phyloP scores from a whole-genome alignment of 2,113 vertebrate species.

The Noturus placidus region DNA sequence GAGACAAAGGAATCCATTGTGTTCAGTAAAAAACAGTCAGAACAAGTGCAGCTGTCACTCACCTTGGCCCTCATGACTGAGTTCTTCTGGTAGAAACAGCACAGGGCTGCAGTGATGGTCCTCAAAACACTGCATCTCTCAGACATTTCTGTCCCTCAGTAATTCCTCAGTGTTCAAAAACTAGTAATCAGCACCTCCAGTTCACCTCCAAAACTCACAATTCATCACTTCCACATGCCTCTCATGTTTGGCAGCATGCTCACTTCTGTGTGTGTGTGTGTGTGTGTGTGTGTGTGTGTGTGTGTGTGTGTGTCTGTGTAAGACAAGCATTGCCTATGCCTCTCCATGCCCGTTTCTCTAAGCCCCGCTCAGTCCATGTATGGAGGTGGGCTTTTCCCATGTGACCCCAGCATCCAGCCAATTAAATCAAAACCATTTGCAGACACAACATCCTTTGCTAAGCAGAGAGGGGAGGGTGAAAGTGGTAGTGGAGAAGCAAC shows the following conservation, averaged over 20 bases:
- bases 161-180: conserved; percentile 21
- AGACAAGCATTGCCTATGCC: conserved; percentile 23
- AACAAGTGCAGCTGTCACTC: conserved; percentile 60
- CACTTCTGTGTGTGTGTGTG: conserved; percentile 11
- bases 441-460: conserved; percentile 45
- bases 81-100: conserved; percentile 92
- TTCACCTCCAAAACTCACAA: conserved; percentile 24
- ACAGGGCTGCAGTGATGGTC: conserved; percentile 82
- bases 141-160: conserved; percentile 75
- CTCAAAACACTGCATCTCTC: conserved; percentile 83
- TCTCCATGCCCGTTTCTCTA: conserved; percentile 60
- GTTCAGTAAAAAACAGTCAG: background rate
- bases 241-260: conserved; percentile 17
- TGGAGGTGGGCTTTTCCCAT: conserved; percentile 74
- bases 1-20: background rate
- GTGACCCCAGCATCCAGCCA: conserved; percentile 77
- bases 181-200: background rate
- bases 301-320: conserved; percentile 4
- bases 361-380: conserved; percentile 70
- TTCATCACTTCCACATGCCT: conserved; percentile 20
- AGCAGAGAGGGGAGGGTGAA: background rate
- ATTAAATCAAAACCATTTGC: conserved; percentile 77
- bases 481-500: background rate
- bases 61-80: conserved; percentile 88
- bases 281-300: background rate